Evolutionary conservation across 2,797 vertebrate genomes (phyloP), one percentile per base, ranked within the genome.

Genomic region (Microcaecilia unicolor): DNA sequence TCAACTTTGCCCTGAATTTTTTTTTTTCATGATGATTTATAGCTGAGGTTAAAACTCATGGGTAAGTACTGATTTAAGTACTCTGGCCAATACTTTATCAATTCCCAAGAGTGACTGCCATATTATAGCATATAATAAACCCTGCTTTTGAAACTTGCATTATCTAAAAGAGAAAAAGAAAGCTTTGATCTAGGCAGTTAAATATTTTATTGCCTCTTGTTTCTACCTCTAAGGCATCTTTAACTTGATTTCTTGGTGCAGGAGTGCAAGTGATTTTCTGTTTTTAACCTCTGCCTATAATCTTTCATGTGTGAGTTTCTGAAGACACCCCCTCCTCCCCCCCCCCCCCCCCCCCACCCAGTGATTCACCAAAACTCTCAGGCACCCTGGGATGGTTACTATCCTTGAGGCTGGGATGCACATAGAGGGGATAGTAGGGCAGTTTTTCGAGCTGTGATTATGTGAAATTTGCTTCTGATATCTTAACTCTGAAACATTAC

Each of bases 31-130:
- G 49, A 15, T 22, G 20, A 54, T 46, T 48, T 21, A 51, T 34
- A 57, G 51, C 39, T 38, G 48, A 47, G 62, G 47, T 34, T 21
- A 24, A 42, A 52, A 43, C 28, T 19, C 46, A 31, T 56, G 51
- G 43, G 29, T 37, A 29, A 13, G 43, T 8, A n/a, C 39, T 61
- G 38, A 5, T 57, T 58, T 39, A n/a, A n/a, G 23, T 52, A 41
- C 21, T 16, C 2, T 8, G 20, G 4, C 6, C 10, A 41, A 38
- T 51, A 56, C 37, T 24, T 54, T 19, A 16, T 15, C 22, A 31
- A 15, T 31, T 56, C 51, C 58, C 33, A 54, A 27, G n/a, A 32
- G 27, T 47, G 34, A 34, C 31, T 37, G 15, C 23, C 54, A 41
- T 56, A 61, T 57, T 49, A 21, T 17, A 27, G 12, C 15, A 10